phyloP scores from a whole-genome alignment of 2,888 invertebrate species.

The Tanaodytes sp. region DNA sequence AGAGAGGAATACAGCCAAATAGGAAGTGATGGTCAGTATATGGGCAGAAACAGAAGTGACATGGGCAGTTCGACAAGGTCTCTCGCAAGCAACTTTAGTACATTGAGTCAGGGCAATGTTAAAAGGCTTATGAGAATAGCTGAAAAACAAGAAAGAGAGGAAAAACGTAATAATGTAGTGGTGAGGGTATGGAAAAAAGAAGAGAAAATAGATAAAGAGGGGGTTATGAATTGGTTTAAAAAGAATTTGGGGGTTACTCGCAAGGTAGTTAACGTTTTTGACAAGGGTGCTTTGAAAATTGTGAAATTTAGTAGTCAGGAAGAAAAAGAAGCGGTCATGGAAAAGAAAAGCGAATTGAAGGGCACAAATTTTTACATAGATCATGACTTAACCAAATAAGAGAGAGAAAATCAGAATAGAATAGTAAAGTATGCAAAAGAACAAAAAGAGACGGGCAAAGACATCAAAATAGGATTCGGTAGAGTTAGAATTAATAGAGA shows the following conservation, averaged over 20 bases:
- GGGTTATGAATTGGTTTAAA: not conserved
- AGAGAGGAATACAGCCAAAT: too few relatives aligned
- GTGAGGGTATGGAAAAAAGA: slow-evolving; percentile 3
- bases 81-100: not conserved
- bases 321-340: slow-evolving; percentile 11
- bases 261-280: not conserved
- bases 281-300: not conserved
- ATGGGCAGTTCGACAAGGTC: not conserved
- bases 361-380: slow-evolving; percentile 7
- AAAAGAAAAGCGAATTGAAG: not conserved
- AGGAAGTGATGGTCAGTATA: too few relatives aligned
- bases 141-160: slow-evolving; percentile 8
- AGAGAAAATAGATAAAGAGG: not conserved
- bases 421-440: slow-evolving; percentile 3
- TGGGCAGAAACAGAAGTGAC: too few relatives aligned
- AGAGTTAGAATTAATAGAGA: slow-evolving; percentile 1
- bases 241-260: not conserved
- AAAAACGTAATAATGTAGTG: slow-evolving; percentile 10
- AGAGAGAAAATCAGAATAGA: not conserved
- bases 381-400: slow-evolving; percentile 4
- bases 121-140: not conserved
- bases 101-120: not conserved
- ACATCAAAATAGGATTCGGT: not conserved
- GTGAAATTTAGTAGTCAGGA: not conserved
- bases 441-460: slow-evolving; percentile 2